A percentile compares a stretch with the other conserved stretches of the same genome.
phyloP scores from a whole-genome alignment of 2,113 vertebrate species.

The Ciconia maguari region DNA sequence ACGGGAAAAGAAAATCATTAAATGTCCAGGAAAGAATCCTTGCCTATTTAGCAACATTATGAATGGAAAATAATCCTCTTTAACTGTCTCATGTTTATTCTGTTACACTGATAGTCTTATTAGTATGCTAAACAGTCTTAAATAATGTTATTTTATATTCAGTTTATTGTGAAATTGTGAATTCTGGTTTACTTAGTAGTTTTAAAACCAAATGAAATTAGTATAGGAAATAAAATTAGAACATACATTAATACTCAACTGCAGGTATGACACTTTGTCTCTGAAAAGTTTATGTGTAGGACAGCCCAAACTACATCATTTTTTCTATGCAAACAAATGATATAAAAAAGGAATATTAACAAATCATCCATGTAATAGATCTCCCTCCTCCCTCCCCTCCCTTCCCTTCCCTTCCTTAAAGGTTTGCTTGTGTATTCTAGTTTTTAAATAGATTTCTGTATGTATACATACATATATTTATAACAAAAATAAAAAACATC shows the following conservation, averaged over 20 bases:
- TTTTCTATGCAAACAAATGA: neutral
- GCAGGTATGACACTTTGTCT: neutral
- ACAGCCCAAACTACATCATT: neutral
- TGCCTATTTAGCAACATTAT: neutral
- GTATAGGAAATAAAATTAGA: neutral
- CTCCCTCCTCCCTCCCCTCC: fast-evolving
- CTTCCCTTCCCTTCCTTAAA: neutral
- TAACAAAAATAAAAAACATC: neutral
- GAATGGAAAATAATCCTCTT: constrained; percentile 13
- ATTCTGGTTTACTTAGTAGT: neutral
- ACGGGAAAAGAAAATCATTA: constrained; percentile 25
- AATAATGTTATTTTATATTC: neutral
- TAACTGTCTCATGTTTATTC: neutral
- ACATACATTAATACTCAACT: neutral
- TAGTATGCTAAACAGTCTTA: neutral
- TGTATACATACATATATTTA: neutral
- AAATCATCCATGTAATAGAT: neutral
- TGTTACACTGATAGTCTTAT: neutral
- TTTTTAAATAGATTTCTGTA: neutral
- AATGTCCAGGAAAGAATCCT: neutral
- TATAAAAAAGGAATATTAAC: neutral
- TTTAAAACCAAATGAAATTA: neutral
- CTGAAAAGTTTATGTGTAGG: neutral
- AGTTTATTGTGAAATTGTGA: constrained; percentile 10
- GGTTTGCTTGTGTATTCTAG: neutral